Conservation (phyloP, 2,888 invertebrate species). For the Odiellus spinosus region DNA sequence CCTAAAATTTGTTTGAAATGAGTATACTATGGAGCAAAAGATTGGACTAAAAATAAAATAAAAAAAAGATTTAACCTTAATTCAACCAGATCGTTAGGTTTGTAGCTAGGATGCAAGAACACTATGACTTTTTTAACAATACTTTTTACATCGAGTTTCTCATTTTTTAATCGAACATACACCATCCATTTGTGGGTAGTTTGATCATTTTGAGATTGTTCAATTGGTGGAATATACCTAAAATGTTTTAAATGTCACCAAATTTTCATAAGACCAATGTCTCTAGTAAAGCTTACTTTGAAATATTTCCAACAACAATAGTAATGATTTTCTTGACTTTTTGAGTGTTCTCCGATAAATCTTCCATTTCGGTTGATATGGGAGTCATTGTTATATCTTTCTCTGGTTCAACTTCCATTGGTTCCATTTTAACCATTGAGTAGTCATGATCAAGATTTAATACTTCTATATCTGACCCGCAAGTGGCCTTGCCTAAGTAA, state of each 20-base stretch:
- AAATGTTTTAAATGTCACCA: not conserved
- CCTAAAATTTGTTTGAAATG: constrained; percentile 36
- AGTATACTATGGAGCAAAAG: not conserved
- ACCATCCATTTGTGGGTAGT: constrained; percentile 81
- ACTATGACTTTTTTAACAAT: constrained; percentile 59
- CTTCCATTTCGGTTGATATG: too few species aligned
- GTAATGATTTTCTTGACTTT: constrained; percentile 7
- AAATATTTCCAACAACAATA: constrained; percentile 52
- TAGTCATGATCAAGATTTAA: too few species aligned
- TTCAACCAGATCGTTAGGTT: constrained; percentile 68
- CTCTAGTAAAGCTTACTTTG: constrained; percentile 36
- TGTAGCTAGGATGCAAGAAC: constrained; percentile 67
- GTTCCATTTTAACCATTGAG: not conserved
- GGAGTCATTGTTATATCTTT: not conserved
- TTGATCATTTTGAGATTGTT: constrained; percentile 41
- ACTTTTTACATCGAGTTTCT: constrained; percentile 41
- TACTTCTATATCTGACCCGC: not conserved
- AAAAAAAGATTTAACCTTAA: constrained; percentile 55
- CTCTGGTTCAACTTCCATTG: not conserved
- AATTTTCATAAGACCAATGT: not conserved
- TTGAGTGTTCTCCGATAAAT: constrained; percentile 1
- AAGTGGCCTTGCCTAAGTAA: constrained; percentile 41
- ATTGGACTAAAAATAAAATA: too few species aligned
- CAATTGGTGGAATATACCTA: constrained; percentile 50
- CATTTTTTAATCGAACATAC: constrained; percentile 56